Evolutionary conservation across 2,888 invertebrate genomes (phyloP), one percentile per base, ranked within the genome.

Genomic region (Scaptomyza flava): DNA sequence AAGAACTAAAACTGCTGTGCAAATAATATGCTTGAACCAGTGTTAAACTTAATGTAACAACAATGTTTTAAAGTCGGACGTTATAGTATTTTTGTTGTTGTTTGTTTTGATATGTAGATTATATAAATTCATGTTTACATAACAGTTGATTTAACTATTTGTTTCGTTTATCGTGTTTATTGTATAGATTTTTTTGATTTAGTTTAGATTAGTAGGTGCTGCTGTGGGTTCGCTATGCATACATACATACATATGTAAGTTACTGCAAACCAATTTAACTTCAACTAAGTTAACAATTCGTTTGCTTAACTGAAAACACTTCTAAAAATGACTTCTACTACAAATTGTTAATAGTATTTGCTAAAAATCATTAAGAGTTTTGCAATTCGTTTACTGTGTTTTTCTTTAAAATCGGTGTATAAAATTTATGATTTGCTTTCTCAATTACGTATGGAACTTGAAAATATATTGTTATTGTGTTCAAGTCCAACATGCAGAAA

Each of bases 331-430:
- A 66, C n/a, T 9, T 65, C 54, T 52, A 51, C 61, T 72, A 72
- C 65, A 65, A 50, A 68, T 57, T 41, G 36, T 66, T 66, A 57
- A 61, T 58, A 12, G 30, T 64, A 61, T 27, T 74, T 53, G 69
- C 67, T 77, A 79, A 75, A 41, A 84, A 85, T 70, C 86, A 57
- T 82, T 65, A 62, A 64, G 79, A 79, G 73, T 85, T 79, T 71
- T 73, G 77, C 58, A 67, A 73, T 81, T 82, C 58, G 67, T 71
- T 78, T 73, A 81, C 72, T 74, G 51, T 64, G 33, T 33, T 33
- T 36, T n/a, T 5, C 12, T 50, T 78, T 88, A 86, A 89, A 90
- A 87, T 89, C 90, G 81, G 89, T 90, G 86, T 90, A 90, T 88
- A 89, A 89, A 90, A 89, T 88, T 76, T 85, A 72, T 77, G 60